Percentiles rank a stretch among this genome's conserved stretches.
phyloP scores from a whole-genome alignment of 2,113 vertebrate genomes.

The Arvicanthis niloticus region DNA sequence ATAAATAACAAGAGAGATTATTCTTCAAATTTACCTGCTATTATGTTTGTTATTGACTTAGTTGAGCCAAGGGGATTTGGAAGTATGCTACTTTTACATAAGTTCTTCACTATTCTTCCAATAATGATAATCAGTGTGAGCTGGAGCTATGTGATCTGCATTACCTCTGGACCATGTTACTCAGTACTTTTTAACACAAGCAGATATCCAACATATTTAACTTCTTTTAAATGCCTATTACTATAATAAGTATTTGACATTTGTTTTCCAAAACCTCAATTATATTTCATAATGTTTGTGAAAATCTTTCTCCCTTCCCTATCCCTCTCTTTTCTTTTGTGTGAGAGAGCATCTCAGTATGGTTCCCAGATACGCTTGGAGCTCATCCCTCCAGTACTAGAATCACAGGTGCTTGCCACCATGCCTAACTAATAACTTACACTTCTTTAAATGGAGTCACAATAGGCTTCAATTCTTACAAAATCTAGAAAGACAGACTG shows the following conservation, averaged over 20 bases:
- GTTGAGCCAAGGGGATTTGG: not conserved
- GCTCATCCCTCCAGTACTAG: not conserved
- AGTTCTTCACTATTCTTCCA: not conserved
- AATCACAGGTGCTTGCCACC: not conserved
- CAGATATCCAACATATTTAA: not conserved
- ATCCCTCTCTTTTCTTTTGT: not conserved
- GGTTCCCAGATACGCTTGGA: not conserved
- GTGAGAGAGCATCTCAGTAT: not conserved
- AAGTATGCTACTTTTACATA: slow-evolving; percentile 22
- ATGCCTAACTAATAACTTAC: not conserved
- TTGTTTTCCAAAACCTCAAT: not conserved
- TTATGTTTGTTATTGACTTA: not conserved
- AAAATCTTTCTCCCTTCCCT: not conserved
- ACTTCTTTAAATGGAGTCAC: not conserved
- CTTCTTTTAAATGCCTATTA: slow-evolving; percentile 29
- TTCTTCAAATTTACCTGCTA: not conserved
- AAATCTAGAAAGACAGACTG: not conserved
- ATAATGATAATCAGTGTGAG: not conserved
- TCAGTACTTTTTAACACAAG: not conserved
- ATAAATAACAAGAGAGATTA: slow-evolving; percentile 12
- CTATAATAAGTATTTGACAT: not conserved
- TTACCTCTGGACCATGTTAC: slow-evolving; percentile 1
- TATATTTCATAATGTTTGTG: not conserved
- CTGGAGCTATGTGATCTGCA: not conserved
- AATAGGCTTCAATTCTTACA: slow-evolving; percentile 6